Evolutionary conservation across 2,113 vertebrate species (phyloP), one percentile per base, ranked within the genome.

Genomic region (Eublepharis macularius): DNA sequence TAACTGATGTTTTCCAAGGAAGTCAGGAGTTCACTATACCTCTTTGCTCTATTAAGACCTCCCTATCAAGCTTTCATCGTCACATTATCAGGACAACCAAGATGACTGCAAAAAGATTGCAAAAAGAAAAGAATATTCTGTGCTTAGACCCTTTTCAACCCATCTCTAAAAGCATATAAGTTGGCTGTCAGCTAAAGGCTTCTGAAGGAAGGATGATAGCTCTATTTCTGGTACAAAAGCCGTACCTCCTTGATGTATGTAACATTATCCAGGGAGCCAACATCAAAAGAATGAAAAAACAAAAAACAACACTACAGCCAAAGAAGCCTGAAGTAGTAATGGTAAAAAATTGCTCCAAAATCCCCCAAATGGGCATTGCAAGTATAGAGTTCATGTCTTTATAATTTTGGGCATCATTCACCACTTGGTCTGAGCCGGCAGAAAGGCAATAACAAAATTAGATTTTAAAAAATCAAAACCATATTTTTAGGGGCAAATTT

Each of bases 1-100:
- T 90, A 93, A 90, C 88, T 90, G 85, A 88, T 93, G 91, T 85
- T 90, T 92, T 85, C 73, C 89, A 90, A 90, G 65, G 78, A 47
- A 45, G 41, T 2, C 17, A 91, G 29, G 83, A 91, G 93, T 93
- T 92, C 92, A 92, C 60, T 29, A 36, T 60, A 87, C 88, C 90
- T 85, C 26, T 43, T 10, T 45, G 57, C 41, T 57, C 6, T 90
- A 83, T 93, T 91, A 91, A 92, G 94, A 92, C 78, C 90, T 89
- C 92, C 93, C 78, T 85, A 88, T 89, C 86, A 90, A 93, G 89
- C 90, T 90, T 85, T 0, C 0, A 82, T 43, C 80, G 60, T 83
- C 86, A 92, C 90, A 91, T 93, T 84, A 91, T 92, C 90, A 49
- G 69, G 60, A 88, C 86, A 92, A 88, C 87, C 91, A 82, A 84